These are phyloP conservation scores for Gallinago nigripennis DNA, from an alignment of 2,797 vertebrate species.

Conservation along the genomic window DNA sequence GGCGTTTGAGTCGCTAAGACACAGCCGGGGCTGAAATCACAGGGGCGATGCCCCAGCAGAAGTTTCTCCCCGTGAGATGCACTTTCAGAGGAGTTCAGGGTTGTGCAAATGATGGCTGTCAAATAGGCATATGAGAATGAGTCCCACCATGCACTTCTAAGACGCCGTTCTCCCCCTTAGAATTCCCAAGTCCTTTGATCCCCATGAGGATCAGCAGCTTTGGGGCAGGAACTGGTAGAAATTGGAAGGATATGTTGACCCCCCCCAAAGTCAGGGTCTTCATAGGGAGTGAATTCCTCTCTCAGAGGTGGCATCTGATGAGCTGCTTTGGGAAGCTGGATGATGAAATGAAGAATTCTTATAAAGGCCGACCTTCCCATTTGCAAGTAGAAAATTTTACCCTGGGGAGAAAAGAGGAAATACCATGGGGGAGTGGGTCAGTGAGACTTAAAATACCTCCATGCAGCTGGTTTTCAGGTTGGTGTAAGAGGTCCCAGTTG, in stretches of 20 bases:
- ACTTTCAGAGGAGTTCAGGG: neutral
- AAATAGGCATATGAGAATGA: neutral
- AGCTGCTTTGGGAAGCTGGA: neutral
- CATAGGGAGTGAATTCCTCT: neutral
- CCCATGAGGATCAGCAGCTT: neutral
- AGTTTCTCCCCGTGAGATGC: neutral
- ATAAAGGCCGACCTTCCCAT: neutral
- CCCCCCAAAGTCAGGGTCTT: neutral
- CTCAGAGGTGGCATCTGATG: neutral
- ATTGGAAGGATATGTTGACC: neutral
- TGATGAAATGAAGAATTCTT: neutral
- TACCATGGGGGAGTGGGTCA: neutral
- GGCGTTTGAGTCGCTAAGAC: rapidly evolving
- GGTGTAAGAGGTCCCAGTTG: neutral
- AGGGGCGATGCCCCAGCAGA: neutral
- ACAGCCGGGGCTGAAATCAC: neutral
- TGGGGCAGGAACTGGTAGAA: neutral
- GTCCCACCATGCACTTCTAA: neutral
- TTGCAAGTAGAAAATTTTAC: neutral
- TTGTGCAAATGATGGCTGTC: neutral
- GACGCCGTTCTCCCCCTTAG: rapidly evolving
- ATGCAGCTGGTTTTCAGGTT: neutral
- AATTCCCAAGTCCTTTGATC: neutral
- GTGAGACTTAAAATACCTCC: neutral
- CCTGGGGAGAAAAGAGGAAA: neutral